Conservation (phyloP, 30 jellyfish, hydroid and myxozoan genomes). For the Hydractinia symbiolongicarpus region DNA sequence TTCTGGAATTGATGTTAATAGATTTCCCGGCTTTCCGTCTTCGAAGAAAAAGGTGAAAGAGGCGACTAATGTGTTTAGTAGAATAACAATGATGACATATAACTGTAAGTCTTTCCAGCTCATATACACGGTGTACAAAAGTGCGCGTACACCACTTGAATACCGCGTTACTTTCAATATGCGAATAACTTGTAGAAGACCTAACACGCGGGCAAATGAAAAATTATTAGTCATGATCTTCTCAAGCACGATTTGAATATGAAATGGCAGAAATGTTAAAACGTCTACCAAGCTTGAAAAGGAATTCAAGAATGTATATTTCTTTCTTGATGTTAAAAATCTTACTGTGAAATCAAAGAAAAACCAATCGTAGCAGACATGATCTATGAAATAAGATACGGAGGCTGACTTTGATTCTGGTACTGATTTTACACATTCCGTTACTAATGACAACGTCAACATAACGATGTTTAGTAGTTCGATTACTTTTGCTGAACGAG, state of each 20-base stretch:
- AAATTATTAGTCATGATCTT: conserved; percentile 14
- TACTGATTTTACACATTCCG: conserved; percentile 53
- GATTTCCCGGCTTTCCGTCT: conserved; percentile 19
- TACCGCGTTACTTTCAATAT: conserved; percentile 50
- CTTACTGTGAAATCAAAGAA: conserved; percentile 44
- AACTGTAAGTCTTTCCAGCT: conserved; percentile 56
- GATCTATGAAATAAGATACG: conserved; percentile 15
- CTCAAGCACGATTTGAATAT: conserved; percentile 41
- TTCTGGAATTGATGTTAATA: conserved; percentile 56
- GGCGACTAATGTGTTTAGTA: conserved; percentile 49
- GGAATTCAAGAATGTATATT: conserved; percentile 32
- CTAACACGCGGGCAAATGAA: conserved; percentile 22
- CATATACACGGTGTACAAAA: conserved; percentile 53
- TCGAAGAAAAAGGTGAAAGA: conserved; percentile 56
- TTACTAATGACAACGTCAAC: conserved; percentile 24
- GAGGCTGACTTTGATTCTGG: conserved; percentile 11
- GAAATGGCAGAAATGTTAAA: conserved; percentile 50
- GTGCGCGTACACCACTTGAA: conserved; percentile 81
- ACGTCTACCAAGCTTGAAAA: conserved; percentile 53
- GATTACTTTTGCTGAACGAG: conserved; percentile 33
- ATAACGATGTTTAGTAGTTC: conserved; percentile 27
- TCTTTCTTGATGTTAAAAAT: conserved; percentile 16
- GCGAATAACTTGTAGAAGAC: conserved; percentile 48
- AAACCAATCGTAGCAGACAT: conserved; percentile 67
- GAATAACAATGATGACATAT: conserved; percentile 38